Conservation (phyloP, 2,797 vertebrate species). For the Carcharodon carcharias region DNA sequence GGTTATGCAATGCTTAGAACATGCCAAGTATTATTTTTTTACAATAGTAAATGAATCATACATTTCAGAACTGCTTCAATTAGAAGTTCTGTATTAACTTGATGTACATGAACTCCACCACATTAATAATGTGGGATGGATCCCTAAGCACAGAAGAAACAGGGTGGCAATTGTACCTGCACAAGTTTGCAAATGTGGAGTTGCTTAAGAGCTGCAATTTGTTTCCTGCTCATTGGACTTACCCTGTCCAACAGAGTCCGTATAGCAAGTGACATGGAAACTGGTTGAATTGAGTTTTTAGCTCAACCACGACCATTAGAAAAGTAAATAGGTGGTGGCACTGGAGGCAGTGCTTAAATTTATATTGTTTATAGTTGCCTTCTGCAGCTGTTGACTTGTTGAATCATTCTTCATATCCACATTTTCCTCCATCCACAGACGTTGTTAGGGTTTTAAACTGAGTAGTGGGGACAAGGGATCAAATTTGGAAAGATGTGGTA, state of each 20-base stretch:
- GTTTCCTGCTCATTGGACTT: background rate
- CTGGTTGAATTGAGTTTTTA: background rate
- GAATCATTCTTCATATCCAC: too few species aligned
- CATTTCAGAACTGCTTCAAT: background rate
- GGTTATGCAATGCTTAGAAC: background rate
- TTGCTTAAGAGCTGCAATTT: background rate
- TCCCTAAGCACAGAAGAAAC: background rate
- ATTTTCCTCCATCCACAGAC: too few species aligned
- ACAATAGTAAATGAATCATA: background rate
- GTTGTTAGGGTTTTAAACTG: too few species aligned
- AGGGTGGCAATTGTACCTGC: background rate
- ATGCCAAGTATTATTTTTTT: background rate
- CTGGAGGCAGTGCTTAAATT: background rate
- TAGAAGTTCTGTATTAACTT: background rate
- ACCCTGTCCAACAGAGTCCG: background rate
- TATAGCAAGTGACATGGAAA: background rate
- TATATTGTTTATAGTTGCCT: background rate
- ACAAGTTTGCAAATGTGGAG: background rate
- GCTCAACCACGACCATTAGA: background rate
- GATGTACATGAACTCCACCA: background rate
- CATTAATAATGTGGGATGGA: background rate
- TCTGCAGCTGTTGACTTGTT: too few species aligned
- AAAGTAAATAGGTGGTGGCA: background rate
- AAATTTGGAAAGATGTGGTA: too few species aligned
- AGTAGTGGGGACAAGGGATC: too few species aligned